Percentiles rank a stretch among this genome's conserved stretches.
phyloP scores from a whole-genome alignment of 2,888 invertebrate species.

The Heteromyza rotundicornis region DNA sequence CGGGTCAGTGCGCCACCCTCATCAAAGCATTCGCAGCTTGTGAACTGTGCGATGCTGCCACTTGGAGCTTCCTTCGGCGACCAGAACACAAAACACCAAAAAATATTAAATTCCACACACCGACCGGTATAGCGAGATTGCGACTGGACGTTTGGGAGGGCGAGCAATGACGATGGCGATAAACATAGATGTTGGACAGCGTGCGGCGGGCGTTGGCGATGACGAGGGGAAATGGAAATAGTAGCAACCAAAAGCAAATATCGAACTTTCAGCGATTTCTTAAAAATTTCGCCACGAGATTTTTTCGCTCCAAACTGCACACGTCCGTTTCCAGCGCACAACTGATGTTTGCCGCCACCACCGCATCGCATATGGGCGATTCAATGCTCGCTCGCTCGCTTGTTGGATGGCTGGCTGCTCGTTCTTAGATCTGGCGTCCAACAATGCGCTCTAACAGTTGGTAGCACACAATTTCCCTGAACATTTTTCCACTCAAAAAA shows the following conservation, averaged over 20 bases:
- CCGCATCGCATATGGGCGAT: constrained; percentile 8
- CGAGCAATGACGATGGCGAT: not conserved
- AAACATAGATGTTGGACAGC: not conserved
- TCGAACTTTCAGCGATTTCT: not conserved
- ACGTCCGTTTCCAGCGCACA: constrained; percentile 50
- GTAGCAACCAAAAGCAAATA: constrained; percentile 1
- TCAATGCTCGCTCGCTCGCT: not conserved
- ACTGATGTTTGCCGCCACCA: constrained; percentile 44
- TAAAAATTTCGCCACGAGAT: not conserved
- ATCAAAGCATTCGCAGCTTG: not conserved
- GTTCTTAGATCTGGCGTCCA: not conserved
- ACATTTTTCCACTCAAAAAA: constrained; percentile 10
- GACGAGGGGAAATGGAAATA: constrained; percentile 7
- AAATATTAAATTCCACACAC: not conserved
- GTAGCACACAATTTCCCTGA: not conserved
- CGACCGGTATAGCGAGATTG: too few relatives aligned
- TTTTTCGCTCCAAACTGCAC: constrained; percentile 42
- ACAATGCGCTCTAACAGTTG: not conserved
- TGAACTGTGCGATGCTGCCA: not conserved
- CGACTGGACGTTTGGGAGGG: not conserved
- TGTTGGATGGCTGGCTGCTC: not conserved
- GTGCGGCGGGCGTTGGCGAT: not conserved
- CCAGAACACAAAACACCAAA: not conserved
- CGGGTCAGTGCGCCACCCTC: not conserved
- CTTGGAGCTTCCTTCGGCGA: not conserved